Conservation (phyloP, 2,888 invertebrate genomes). For the Smittia sp. region DNA sequence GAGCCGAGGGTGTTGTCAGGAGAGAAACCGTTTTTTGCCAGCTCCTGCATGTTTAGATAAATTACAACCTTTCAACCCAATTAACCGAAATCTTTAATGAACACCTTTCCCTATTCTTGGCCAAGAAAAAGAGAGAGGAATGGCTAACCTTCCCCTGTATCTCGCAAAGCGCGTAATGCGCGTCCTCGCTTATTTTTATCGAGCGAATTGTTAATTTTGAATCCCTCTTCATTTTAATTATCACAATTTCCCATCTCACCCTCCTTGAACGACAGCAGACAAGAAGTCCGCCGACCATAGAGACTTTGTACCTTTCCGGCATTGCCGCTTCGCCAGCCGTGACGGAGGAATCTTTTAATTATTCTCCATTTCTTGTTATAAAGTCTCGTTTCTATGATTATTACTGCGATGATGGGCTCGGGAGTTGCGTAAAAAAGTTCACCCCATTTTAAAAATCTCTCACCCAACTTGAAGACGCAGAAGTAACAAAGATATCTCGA, state of each 20-base stretch:
- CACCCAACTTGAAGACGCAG: too few relatives aligned
- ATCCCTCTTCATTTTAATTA: constrained; percentile 41
- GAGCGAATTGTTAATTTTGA: constrained; percentile 38
- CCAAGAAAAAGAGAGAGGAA: neutral
- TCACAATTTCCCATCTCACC: constrained; percentile 36
- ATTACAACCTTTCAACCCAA: constrained; percentile 43
- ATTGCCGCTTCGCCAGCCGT: neutral
- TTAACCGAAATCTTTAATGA: constrained; percentile 46
- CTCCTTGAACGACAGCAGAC: neutral
- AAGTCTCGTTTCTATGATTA: constrained; percentile 40
- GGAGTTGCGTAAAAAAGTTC: constrained; percentile 30
- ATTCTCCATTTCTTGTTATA: constrained; percentile 36
- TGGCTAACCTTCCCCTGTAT: neutral
- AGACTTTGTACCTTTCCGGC: constrained; percentile 14
- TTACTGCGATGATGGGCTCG: constrained; percentile 35
- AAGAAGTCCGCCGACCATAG: constrained; percentile 6
- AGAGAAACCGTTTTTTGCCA: constrained; percentile 2
- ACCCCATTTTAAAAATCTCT: constrained; percentile 14
- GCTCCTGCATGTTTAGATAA: constrained; percentile 35
- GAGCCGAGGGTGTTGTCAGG: neutral
- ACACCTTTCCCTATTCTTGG: constrained; percentile 42
- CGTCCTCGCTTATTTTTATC: neutral
- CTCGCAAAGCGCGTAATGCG: neutral
- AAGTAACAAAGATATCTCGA: too few relatives aligned
- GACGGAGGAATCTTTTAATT: constrained; percentile 38